Percentiles rank a stretch among this genome's conserved stretches.
These are phyloP conservation scores for Rhynchotus rufescens DNA, from an alignment of 2,797 vertebrate genomes.

Conservation along the genomic window DNA sequence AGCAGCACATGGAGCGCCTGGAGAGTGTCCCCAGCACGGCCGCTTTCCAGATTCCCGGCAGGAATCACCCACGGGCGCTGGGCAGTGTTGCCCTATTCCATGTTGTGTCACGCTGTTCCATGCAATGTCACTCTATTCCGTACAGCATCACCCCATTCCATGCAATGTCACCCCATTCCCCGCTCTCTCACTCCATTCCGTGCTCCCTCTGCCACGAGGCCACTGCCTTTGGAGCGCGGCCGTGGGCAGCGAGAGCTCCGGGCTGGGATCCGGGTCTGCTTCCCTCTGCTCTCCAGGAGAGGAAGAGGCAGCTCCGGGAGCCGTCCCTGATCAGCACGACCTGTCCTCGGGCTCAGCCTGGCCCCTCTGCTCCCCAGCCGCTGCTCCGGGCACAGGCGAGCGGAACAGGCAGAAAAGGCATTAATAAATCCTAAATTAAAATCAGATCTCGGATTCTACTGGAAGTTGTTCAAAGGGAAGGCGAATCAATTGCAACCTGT, in stretches of 20 bases:
- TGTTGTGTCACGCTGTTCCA: too few relatives aligned
- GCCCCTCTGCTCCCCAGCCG: background rate
- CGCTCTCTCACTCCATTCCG: background rate
- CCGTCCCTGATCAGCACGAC: background rate
- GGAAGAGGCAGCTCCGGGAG: background rate
- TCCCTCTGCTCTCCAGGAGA: too few relatives aligned
- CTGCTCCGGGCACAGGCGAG: background rate
- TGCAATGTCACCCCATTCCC: too few relatives aligned
- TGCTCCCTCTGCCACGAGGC: background rate
- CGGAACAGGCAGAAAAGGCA: constrained; percentile 30
- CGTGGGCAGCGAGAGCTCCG: too few relatives aligned
- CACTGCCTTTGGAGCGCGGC: too few relatives aligned
- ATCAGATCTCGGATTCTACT: constrained; percentile 80
- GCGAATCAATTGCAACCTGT: constrained; percentile 85
- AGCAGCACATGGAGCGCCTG: background rate
- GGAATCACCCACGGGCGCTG: too few relatives aligned
- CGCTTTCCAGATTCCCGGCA: too few relatives aligned
- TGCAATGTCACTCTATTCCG: too few relatives aligned
- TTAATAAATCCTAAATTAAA: constrained; percentile 82
- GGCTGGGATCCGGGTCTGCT: too few relatives aligned
- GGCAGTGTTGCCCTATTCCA: too few relatives aligned
- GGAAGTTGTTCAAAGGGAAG: constrained; percentile 78
- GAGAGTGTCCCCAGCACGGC: too few relatives aligned
- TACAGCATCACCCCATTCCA: too few relatives aligned
- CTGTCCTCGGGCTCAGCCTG: background rate